phyloP scores from a whole-genome alignment of 2,113 vertebrate species.

The Chionis minor region DNA sequence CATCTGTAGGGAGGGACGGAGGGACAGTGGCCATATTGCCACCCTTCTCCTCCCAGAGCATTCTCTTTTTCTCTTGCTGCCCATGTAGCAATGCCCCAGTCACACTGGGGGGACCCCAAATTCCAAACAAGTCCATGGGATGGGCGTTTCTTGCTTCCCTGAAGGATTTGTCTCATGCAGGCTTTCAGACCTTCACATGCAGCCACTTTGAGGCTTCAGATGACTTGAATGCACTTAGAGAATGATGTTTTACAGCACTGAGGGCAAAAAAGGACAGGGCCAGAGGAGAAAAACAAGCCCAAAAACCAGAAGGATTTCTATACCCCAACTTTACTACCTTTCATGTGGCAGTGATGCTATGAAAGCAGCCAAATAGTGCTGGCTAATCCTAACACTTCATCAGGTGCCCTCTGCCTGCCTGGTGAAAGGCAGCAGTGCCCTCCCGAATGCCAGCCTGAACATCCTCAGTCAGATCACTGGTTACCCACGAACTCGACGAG shows the following conservation, averaged over 20 bases:
- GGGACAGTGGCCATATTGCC: not conserved
- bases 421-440: not conserved
- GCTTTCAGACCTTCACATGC: not conserved
- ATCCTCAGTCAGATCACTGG: not conserved
- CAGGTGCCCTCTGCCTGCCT: not conserved
- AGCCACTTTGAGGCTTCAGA: not conserved
- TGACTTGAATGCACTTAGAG: not conserved
- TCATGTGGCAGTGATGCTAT: not conserved
- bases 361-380: not conserved
- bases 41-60: not conserved
- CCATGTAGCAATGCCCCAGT: not conserved
- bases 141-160: not conserved
- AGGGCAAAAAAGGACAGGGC: not conserved
- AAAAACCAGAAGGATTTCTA: not conserved
- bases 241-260: not conserved
- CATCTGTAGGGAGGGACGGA: not conserved
- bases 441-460: not conserved
- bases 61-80: not conserved
- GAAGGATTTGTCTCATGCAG: not conserved
- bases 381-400: not conserved
- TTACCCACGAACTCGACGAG: not conserved
- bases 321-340: not conserved
- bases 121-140: not conserved
- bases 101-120: not conserved
- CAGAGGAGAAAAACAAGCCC: not conserved